Evolutionary conservation across 1,140 invertebrate species (phyloP).

Genomic region (Drosophila biarmipes): DNA sequence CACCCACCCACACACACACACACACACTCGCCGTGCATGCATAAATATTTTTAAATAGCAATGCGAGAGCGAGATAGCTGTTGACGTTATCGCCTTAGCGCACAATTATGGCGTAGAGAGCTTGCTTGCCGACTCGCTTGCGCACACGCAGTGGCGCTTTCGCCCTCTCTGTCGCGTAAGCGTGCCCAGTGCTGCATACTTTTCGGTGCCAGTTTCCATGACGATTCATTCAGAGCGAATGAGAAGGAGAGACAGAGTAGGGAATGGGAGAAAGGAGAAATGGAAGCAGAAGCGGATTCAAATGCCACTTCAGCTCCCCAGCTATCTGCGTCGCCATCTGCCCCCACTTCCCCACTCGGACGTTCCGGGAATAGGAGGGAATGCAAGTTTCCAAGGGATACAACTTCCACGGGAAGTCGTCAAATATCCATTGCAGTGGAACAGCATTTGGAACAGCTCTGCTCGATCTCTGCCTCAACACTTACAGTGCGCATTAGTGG

Average conservation of each 20-base stretch:
- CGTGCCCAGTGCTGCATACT: slow-evolving; percentile 50
- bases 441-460: too few relatives aligned
- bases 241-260: not conserved
- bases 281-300: not conserved
- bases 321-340: not conserved
- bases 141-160: slow-evolving; percentile 18
- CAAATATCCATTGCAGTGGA: too few relatives aligned
- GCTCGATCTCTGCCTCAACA: too few relatives aligned
- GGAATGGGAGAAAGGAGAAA: not conserved
- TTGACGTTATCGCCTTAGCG: slow-evolving; percentile 60
- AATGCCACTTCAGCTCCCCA: not conserved
- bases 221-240: not conserved
- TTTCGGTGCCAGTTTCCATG: slow-evolving; percentile 41
- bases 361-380: too few relatives aligned
- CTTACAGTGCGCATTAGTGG: too few relatives aligned
- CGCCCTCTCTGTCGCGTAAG: not conserved
- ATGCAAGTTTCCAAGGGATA: too few relatives aligned
- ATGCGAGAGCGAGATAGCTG: slow-evolving; percentile 12
- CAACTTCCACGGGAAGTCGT: too few relatives aligned
- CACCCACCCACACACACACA: not conserved
- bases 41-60: slow-evolving; percentile 42
- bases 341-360: not conserved
- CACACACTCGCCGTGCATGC: slow-evolving; percentile 13
- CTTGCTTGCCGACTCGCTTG: slow-evolving; percentile 32
- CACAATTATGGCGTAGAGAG: slow-evolving; percentile 60